Evolutionary conservation across 2,888 invertebrate species (phyloP), one percentile per base, ranked within the genome.

Genomic region (Notodonta ziczac): DNA sequence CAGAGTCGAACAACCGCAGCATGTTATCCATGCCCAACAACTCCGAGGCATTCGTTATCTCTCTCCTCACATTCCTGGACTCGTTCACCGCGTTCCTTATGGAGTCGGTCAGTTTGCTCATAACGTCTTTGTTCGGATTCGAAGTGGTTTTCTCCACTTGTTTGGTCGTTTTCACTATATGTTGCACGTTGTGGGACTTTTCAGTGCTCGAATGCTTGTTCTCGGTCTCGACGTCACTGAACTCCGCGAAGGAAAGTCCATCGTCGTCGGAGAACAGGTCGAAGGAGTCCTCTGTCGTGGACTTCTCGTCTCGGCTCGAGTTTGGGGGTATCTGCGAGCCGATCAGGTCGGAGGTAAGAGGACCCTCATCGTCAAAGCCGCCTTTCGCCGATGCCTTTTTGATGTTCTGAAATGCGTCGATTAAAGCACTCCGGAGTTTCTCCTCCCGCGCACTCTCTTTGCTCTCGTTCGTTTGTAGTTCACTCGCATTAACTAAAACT

Each of bases 1-100:
- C 94, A 0, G 94, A 94, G 67, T 95, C 95, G 69, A 95, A 94
- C 72, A 95, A 89, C 66, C 95, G 86, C 78, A 95, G 80, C 85
- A 94, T 91, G 57, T 89, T 89, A 73, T 95, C 94, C 55, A 95
- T 91, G 0, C 94, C 93, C 63, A 83, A 67, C 39, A 81, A 60
- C 16, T 83, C 78, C 0, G 81, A 80, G 35, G 67, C 60, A 57
- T 80, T 75, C 46, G 68, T 50, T 35, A 55, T 74, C 42, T 84
- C 83, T 64, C 73, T 80, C 65, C 69, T 83, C 68, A 73, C 81
- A 65, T 82, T 78, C 68, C 88, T 81, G n/a, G 90, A 86, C 76
- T 92, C 92, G 76, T 93, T 90, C 42, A 92, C 85, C 12, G 89
- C 81, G 60, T 72, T 83, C 65, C 89, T 68, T 55, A 90, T 88